phyloP scores from a whole-genome alignment of 2,888 invertebrate genomes.

The Meiosimyza platycephala region DNA sequence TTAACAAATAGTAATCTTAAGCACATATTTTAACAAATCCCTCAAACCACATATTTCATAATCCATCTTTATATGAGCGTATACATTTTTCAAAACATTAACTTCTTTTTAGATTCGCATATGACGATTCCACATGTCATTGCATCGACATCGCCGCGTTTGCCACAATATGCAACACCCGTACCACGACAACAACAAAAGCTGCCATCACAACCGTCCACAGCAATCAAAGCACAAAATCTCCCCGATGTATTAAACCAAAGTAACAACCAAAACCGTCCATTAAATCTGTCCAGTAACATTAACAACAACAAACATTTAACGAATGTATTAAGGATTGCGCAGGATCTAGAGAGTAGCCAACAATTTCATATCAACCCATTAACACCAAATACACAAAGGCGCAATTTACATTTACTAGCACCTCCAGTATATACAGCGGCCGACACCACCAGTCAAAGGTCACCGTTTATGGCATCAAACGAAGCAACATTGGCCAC shows the following conservation, averaged over 20 bases:
- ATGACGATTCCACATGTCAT: constrained; percentile 34
- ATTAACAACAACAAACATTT: constrained; percentile 41
- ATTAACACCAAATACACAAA: constrained; percentile 42
- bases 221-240: constrained; percentile 32
- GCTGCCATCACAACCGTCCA: constrained; percentile 39
- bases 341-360: constrained; percentile 59
- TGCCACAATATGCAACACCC: constrained; percentile 46
- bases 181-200: constrained; percentile 38
- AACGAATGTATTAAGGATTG: constrained; percentile 58
- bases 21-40: no score
- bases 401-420: constrained; percentile 47
- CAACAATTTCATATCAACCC: constrained; percentile 56
- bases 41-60: no score
- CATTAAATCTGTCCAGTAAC: constrained; percentile 38
- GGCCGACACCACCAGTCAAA: constrained; percentile 36
- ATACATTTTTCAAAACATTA: no score
- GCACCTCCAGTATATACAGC: constrained; percentile 52
- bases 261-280: constrained; percentile 25
- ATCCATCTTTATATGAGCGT: no score
- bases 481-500: constrained; percentile 37
- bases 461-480: not conserved
- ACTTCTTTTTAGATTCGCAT: constrained; percentile 36
- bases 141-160: constrained; percentile 41
- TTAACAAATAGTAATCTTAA: no score
- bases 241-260: constrained; percentile 41